A percentile compares a stretch with the other conserved stretches of the same genome.
Evolutionary conservation across 2,113 vertebrate genomes (phyloP).

Genomic region (Scomber scombrus): DNA sequence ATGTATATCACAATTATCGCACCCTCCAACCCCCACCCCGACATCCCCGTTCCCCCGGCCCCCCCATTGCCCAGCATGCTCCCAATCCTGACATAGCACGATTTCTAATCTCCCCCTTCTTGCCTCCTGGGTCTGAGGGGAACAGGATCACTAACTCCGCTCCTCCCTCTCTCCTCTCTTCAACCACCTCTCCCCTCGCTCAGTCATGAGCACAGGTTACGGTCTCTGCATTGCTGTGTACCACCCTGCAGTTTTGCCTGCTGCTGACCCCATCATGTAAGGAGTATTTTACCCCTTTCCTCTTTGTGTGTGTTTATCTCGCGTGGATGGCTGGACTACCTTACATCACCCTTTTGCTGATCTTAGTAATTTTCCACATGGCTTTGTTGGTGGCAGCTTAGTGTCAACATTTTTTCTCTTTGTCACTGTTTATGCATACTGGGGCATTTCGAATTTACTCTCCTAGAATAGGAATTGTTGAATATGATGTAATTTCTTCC

Average conservation of each 20-base stretch:
- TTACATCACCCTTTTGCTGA: conserved; percentile 67
- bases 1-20: conserved; percentile 82
- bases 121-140: conserved; percentile 72
- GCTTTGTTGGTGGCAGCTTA: conserved; percentile 60
- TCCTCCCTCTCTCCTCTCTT: conserved; percentile 60
- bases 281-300: conserved; percentile 55
- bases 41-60: conserved; percentile 56
- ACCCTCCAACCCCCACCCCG: conserved; percentile 64
- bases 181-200: conserved; percentile 53
- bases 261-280: conserved; percentile 67
- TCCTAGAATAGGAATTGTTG: conserved; percentile 51
- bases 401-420: conserved; percentile 64
- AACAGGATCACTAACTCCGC: conserved; percentile 62
- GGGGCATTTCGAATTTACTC: conserved; percentile 55
- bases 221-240: conserved; percentile 43
- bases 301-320: conserved; percentile 65
- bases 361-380: conserved; percentile 58
- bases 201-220: conserved; percentile 56
- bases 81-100: conserved; percentile 82
- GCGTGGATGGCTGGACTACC: conserved; percentile 35
- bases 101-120: conserved; percentile 78
- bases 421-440: conserved; percentile 65
- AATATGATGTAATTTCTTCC: conserved; percentile 59
- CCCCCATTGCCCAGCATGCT: conserved; percentile 72
- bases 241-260: conserved; percentile 65